Base-by-base conservation (phyloP, 2,797 vertebrate species). In the Knipowitschia caucasica region DNA sequence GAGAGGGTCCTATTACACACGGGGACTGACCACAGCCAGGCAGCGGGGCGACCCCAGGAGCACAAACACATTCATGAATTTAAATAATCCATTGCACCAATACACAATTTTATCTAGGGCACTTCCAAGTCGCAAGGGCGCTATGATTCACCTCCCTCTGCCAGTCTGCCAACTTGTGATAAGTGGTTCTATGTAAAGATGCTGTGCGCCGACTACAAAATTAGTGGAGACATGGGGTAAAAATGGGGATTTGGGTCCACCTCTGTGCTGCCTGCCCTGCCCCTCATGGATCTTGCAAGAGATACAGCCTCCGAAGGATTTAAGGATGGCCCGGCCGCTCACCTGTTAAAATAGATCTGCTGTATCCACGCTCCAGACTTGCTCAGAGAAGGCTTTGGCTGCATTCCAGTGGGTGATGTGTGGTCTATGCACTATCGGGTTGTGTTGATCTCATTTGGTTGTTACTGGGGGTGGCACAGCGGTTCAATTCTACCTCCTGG, bases 41-140 rank as follows among this genome's bases (percentile, higher is more conserved):
- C 51, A 43, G 51, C 43, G 1, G 55, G 75, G 81, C 71, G 14
- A 59, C 77, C 80, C 81, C 65, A 44, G 40, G 71, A 78, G 78
- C 77, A 56, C 63, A 67, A n/a, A 66, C 64, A 59, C 73, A 52
- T 39, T 65, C 52, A 43, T 15, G 64, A 73, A 73, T 86, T 80
- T 85, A 73, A 82, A 84, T 88, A 84, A 86, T 85, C 80, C 77
- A 66, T 74, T 57, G 71, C 75, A 65, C 63, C 62, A 39, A 77
- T 55, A 69, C 75, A 50, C 40, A 45, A 88, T 88, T 85, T 84
- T 88, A 74, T 82, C 39, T 20, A n/a, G 56, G 67, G 72, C 75
- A 71, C 68, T 80, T 84, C 67, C 59, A 67, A 71, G 69, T 69
- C 78, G 67, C 83, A 26, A 62, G 81, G 81, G 81, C 70, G 52